Evolutionary conservation across 2,113 vertebrate genomes (phyloP).

Genomic region (Toxotes jaculatrix): DNA sequence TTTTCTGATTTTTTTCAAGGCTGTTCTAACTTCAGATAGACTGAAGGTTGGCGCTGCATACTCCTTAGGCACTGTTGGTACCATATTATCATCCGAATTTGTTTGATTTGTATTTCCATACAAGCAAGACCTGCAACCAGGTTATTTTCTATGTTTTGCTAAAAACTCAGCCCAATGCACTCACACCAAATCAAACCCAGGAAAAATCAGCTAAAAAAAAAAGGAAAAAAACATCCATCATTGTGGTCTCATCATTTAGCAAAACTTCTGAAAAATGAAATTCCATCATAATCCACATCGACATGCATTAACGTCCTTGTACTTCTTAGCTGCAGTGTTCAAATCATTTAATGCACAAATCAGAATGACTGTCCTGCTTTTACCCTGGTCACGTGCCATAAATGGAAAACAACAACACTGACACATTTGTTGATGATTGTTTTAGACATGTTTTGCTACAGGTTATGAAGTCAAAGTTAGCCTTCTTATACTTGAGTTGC

Average conservation of each 20-base stretch:
- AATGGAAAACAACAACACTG: too few relatives aligned
- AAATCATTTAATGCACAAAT: constrained; percentile 6
- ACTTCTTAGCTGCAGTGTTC: too few relatives aligned
- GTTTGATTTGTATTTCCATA: background rate
- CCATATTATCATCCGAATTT: background rate
- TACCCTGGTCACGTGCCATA: background rate
- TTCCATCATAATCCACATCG: background rate
- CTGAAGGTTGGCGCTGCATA: too few relatives aligned
- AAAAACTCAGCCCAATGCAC: background rate
- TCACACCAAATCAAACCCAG: background rate
- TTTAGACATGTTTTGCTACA: background rate
- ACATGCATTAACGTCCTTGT: background rate
- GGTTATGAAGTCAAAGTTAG: background rate
- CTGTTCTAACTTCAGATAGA: too few relatives aligned
- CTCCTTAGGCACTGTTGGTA: background rate
- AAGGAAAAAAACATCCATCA: too few relatives aligned
- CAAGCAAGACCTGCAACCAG: background rate
- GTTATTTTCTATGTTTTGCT: background rate
- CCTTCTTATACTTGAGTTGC: background rate
- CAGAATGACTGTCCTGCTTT: constrained; percentile 10
- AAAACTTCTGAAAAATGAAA: background rate
- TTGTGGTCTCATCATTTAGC: too few relatives aligned
- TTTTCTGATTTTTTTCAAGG: background rate
- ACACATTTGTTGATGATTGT: background rate
- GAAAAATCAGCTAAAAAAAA: background rate